Evolutionary conservation across 2,113 vertebrate genomes (phyloP).

Genomic region (Hemiprocne comata): DNA sequence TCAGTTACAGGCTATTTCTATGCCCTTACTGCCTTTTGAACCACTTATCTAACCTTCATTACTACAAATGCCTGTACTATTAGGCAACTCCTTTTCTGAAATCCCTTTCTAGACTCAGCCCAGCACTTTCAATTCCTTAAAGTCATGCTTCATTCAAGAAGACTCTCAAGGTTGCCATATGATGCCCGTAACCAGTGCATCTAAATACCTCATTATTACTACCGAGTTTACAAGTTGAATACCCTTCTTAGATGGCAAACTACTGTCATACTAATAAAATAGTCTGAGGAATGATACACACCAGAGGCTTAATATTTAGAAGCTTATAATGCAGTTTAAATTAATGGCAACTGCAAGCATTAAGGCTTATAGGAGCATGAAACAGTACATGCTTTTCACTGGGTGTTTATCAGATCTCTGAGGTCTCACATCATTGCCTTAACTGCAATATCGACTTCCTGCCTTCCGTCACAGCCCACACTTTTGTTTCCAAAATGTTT

Average conservation of each 20-base stretch:
- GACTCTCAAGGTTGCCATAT: background rate
- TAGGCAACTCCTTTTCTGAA: background rate
- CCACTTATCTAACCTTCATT: background rate
- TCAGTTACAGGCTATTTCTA: background rate
- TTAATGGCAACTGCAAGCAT: background rate
- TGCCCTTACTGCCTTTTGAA: background rate
- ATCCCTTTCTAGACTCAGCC: background rate
- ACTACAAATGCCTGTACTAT: background rate
- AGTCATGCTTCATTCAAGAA: background rate
- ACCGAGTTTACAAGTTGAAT: background rate
- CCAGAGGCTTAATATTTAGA: background rate
- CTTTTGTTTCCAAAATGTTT: background rate
- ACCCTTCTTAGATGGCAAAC: background rate
- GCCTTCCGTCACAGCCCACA: background rate
- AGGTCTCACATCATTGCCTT: background rate
- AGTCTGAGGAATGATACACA: background rate
- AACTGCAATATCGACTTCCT: background rate
- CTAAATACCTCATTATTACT: background rate
- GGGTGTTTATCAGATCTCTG: background rate
- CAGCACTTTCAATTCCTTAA: background rate
- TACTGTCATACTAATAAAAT: background rate
- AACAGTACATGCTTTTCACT: background rate
- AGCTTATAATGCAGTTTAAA: background rate
- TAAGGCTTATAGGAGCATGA: background rate
- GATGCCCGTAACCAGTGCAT: background rate